phyloP scores from a whole-genome alignment of 2,113 vertebrate species.

The Micronisus gabar region DNA sequence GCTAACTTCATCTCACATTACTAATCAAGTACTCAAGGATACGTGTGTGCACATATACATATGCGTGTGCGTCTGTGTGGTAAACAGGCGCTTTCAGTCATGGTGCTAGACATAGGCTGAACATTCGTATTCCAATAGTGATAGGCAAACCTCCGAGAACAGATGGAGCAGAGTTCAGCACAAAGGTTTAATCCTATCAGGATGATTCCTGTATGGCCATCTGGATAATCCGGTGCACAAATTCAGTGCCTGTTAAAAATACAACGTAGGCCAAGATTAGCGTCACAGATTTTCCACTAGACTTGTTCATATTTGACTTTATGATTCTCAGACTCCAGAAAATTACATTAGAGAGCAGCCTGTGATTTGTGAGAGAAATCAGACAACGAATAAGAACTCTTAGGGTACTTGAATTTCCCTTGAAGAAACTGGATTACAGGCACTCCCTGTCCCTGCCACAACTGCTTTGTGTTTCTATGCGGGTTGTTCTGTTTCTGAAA shows the following conservation, averaged over 20 bases:
- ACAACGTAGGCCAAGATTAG: constrained; percentile 87
- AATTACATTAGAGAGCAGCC: constrained; percentile 81
- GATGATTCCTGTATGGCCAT: constrained; percentile 93
- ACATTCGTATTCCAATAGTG: constrained; percentile 68
- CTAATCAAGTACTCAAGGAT: constrained; percentile 24
- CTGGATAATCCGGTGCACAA: constrained; percentile 89
- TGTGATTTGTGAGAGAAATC: constrained; percentile 66
- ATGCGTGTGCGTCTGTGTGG: not conserved
- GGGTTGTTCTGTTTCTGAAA: constrained; percentile 34
- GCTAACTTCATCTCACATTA: constrained; percentile 24
- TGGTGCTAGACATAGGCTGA: constrained; percentile 50
- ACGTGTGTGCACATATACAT: not conserved
- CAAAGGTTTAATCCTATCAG: constrained; percentile 98
- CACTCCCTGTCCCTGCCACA: constrained; percentile 15
- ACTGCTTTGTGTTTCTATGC: constrained; percentile 73
- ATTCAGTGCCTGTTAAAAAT: constrained; percentile 90
- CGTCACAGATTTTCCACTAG: constrained; percentile 87
- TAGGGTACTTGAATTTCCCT: constrained; percentile 66
- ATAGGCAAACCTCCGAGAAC: constrained; percentile 76
- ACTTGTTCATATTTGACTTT: constrained; percentile 85
- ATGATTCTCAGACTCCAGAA: constrained; percentile 74
- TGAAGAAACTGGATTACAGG: constrained; percentile 80
- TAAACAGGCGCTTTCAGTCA: not conserved
- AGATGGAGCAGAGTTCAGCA: constrained; percentile 91
- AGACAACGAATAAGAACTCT: constrained; percentile 73